Evolutionary conservation across 1,140 invertebrate genomes (phyloP).

Genomic region (Argopecten irradians): DNA sequence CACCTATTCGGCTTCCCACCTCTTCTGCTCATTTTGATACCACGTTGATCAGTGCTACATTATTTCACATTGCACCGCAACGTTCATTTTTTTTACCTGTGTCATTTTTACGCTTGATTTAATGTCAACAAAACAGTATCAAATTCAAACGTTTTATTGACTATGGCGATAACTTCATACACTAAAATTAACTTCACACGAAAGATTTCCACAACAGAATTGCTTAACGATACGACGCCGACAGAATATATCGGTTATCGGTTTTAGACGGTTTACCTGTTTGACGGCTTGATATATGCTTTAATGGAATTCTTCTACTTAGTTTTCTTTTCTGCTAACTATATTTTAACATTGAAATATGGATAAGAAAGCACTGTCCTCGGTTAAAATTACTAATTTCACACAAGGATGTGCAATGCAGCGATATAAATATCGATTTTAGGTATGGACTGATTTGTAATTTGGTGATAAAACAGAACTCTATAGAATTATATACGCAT

Average conservation of each 20-base stretch:
- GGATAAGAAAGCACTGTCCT: not conserved
- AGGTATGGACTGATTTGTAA: no score
- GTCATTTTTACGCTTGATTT: not conserved
- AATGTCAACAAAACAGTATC: not conserved
- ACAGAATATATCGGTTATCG: not conserved
- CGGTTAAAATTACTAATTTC: no score
- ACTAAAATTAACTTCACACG: not conserved
- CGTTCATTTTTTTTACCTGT: not conserved
- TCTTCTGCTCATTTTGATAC: slow-evolving; percentile 32
- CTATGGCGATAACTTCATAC: not conserved
- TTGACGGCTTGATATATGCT: no score
- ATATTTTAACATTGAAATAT: no score
- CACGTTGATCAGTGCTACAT: not conserved
- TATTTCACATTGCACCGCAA: not conserved
- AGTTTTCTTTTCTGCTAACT: no score
- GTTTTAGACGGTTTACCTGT: no score
- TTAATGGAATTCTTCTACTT: no score
- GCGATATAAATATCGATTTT: no score
- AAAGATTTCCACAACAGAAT: not conserved
- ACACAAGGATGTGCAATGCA: no score
- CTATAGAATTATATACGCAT: no score
- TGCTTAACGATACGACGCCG: not conserved
- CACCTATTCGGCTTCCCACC: slow-evolving; percentile 66
- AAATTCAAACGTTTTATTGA: not conserved
- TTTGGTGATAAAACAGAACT: no score